These are phyloP conservation scores for Psilanteris sp. DNA, from an alignment of 1,140 invertebrate genomes.

Conservation along the genomic window DNA sequence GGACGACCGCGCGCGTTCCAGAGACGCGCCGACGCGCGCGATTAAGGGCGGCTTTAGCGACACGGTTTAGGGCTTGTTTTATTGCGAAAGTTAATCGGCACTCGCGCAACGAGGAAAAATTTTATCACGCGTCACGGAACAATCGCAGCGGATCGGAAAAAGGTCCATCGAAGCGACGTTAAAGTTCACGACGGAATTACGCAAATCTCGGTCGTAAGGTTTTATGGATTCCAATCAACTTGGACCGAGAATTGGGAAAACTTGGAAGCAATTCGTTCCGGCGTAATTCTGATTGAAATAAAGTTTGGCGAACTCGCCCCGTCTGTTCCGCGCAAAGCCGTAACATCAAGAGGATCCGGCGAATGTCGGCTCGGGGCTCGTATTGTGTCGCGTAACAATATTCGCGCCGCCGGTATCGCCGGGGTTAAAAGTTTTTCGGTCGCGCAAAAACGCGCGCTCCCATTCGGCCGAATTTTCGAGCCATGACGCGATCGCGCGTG, in stretches of 20 bases:
- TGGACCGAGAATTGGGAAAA: conserved; percentile 50
- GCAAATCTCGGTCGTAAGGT: conserved; percentile 51
- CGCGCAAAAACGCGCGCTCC: conserved; percentile 24
- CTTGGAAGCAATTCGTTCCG: conserved; percentile 50
- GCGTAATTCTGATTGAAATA: conserved; percentile 55
- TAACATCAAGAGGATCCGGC: conserved; percentile 35
- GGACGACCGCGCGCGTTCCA: no score
- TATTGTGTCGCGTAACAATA: conserved; percentile 37
- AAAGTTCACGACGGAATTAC: conserved; percentile 46
- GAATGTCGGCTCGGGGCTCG: conserved; percentile 30
- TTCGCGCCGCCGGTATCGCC: no score
- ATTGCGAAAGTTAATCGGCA: conserved; percentile 26
- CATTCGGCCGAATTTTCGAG: conserved; percentile 26
- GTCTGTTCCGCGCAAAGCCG: conserved; percentile 37
- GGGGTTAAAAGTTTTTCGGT: conserved; percentile 12
- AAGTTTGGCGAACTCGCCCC: conserved; percentile 42
- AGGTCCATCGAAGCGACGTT: conserved; percentile 29
- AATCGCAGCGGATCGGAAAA: conserved; percentile 24
- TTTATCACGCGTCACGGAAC: conserved; percentile 13
- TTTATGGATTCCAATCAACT: conserved; percentile 57
- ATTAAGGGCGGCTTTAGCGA: conserved; percentile 7
- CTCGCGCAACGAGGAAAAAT: conserved; percentile 19
- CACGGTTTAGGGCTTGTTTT: conserved; percentile 8
- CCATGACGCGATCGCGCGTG: conserved; percentile 27
- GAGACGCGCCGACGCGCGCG: neutral